phyloP scores from a whole-genome alignment of 2,113 vertebrate genomes.

The Oryctolagus cuniculus region mOryCun1.1 NC_091449.1:43239501-43240000 shows the following conservation, averaged over 20 bases:
- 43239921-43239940: not conserved
- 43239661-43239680: not conserved
- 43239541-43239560: not conserved
- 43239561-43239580: not conserved
- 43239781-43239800: not conserved
- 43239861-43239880: not conserved
- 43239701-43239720: not conserved
- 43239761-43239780: not conserved
- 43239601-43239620: constrained; percentile 30
- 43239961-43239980: not conserved
- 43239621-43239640: not conserved
- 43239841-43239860: not conserved
- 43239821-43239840: constrained; percentile 27
- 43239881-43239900: not conserved
- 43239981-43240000: not conserved
- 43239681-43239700: not conserved
- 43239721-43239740: not conserved
- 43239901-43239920: not conserved
- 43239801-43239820: not conserved
- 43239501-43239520: constrained; percentile 7
- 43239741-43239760: not conserved
- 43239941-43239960: not conserved
- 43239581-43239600: not conserved
- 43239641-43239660: constrained; percentile 8
- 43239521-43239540: not conserved